phyloP scores from a whole-genome alignment of 2,797 vertebrate genomes.

The Sebastes dallii region DNA sequence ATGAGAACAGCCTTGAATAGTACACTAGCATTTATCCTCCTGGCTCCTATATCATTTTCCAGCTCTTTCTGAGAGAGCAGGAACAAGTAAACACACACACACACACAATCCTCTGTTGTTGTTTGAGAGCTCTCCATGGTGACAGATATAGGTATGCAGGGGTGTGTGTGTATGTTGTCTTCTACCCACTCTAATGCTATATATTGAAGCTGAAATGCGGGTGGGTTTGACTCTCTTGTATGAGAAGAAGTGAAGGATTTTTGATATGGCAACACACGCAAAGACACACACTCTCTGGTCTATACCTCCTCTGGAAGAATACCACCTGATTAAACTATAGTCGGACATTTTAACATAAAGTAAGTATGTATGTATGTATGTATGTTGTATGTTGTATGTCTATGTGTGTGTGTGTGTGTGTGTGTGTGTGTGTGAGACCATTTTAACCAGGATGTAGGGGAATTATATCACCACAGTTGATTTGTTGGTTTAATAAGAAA shows the following conservation, averaged over 20 bases:
- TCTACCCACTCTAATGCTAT: constrained; percentile 39
- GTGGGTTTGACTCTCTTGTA: constrained; percentile 19
- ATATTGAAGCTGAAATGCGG: constrained; percentile 34
- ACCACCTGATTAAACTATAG: not conserved
- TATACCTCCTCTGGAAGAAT: too few species aligned
- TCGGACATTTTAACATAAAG: not conserved
- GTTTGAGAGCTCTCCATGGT: constrained; percentile 38
- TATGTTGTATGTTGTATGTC: not conserved
- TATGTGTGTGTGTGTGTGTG: not conserved
- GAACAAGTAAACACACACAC: not conserved
- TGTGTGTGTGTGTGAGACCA: too few species aligned
- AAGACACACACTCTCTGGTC: not conserved
- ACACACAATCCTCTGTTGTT: not conserved
- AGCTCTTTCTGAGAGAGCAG: not conserved
- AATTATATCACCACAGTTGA: not conserved
- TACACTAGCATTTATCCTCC: not conserved
- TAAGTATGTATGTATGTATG: not conserved
- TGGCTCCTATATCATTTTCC: not conserved
- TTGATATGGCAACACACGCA: constrained; percentile 1
- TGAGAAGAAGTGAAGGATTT: constrained; percentile 11
- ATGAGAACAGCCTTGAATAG: too few species aligned
- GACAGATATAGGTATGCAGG: constrained; percentile 37
- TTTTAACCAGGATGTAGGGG: not conserved
- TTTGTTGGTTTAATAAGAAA: constrained; percentile 17
- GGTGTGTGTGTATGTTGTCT: not conserved